Evolutionary conservation across 2,888 invertebrate genomes (phyloP), one percentile per base, ranked within the genome.

Genomic region (Microplitis deprimator): DNA sequence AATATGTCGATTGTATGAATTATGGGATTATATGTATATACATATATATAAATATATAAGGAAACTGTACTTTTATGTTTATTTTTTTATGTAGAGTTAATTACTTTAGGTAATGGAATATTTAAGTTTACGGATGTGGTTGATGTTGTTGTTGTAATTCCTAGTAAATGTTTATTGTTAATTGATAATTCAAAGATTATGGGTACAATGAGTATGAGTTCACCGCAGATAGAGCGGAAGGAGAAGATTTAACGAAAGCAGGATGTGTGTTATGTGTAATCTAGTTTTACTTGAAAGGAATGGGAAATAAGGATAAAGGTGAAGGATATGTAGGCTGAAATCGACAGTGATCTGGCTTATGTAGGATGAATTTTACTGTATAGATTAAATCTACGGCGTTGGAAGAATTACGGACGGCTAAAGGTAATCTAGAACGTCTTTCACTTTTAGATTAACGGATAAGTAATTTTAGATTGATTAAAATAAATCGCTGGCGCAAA

Each of bases 211-310:
- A 77, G 79, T 61, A 61, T 39, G 40, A 20, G 81, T 81, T 65
- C 65, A 78, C 79, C 84, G 84, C 83, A 85, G 86, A 86, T 85
- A 84, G 80, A 81, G 83, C 83, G 84, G 80, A 83, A 81, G 81
- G 79, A 82, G 82, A 72, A 65, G 61, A 73, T 70, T 73, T 74
- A 84, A 84, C 82, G 85, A 85, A 86, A 86, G 84, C 83, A 77
- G 75, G 76, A 81, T 75, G 61, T 20, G 20, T 29, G 29, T 29
- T 29, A 29, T 29, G 4, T 29, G 29, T 4, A 29, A 29, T 29
- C 29, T 29, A 29, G 29, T 29, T 29, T 29, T 29, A 29, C 29
- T 29, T 29, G 0, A 29, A 29, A 29, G 29, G 29, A 29, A 13
- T 50, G 50, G 50, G 50, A 50, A 50, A 50, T 29, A 29, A 29